Conservation (phyloP, 1,140 invertebrate species). For the Lucilia cuprina region DNA sequence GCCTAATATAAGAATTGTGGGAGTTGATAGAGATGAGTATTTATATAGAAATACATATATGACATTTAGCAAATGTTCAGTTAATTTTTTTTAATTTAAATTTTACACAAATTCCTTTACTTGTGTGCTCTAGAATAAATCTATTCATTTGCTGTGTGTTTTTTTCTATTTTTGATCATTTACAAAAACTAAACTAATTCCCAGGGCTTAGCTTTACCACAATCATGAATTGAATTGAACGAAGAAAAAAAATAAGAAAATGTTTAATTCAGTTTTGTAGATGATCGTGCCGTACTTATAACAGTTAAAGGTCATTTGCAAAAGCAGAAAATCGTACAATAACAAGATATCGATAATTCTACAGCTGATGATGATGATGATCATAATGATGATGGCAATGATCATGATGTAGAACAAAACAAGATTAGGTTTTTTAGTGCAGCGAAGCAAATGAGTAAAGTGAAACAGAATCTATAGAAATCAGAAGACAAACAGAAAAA, state of each 20-base stretch:
- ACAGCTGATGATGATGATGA: neutral
- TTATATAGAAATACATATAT: no score
- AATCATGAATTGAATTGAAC: no score
- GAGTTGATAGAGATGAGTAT: no score
- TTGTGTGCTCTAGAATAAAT: neutral
- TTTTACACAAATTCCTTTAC: neutral
- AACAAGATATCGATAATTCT: slow-evolving; percentile 9
- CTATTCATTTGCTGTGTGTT: neutral
- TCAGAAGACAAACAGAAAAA: neutral
- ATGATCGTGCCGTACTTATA: slow-evolving; percentile 45
- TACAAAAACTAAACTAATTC: slow-evolving; percentile 37
- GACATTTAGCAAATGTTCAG: no score
- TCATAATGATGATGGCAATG: no score
- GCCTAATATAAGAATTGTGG: neutral
- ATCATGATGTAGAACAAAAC: neutral
- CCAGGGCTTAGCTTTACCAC: slow-evolving; percentile 26
- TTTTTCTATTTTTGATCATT: no score
- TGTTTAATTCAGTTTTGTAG: slow-evolving; percentile 40
- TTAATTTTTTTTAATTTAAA: no score
- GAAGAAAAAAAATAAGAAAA: slow-evolving; percentile 26
- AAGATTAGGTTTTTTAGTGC: neutral
- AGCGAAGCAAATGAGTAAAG: neutral
- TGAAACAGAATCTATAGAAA: neutral
- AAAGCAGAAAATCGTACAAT: slow-evolving; percentile 31
- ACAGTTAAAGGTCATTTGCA: slow-evolving; percentile 44